Base-by-base conservation (phyloP, 2,797 vertebrate genomes). In the Sebastolobus altivelis region DNA sequence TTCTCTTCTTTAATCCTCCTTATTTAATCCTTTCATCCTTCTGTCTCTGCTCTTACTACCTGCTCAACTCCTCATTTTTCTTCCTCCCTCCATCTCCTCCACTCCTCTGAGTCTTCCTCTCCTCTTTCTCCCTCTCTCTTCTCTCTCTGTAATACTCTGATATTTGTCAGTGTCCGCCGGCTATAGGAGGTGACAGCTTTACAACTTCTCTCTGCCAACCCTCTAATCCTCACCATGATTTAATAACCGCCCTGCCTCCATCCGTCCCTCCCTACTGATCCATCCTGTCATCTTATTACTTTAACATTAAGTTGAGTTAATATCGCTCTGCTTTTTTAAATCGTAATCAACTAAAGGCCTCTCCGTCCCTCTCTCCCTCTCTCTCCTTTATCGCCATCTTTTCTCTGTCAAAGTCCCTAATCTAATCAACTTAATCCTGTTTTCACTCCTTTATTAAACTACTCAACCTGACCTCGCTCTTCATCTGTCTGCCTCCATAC, bases 211-310 rank as follows among this genome's bases (percentile, higher is more conserved):
- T 71, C 74, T 65, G 65, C 56, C 65, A 85, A 13, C 5, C 8
- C 49, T 77, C 10, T 85, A 72, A 90, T 88, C 90, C 83, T 59
- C 68, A 1, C 20, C 1, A 0, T 79, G 88, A 93, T 84, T 89
- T 84, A 90, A 61, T 22, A 22, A 12, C 66, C 33, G 22, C 7
- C 61, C 56, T 46, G 65, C 71, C 43, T 60, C 77, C 25, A 14
- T 31, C 43, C 20, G 1, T 54, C 59, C 33, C 55, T 60, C 78
- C 43, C 9, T 27, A 1, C n/a, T 49, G 27, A 82, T 79, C 76
- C 80, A 49, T 54, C 43, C 63, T 29, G 58, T 79, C 60, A 1
- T 67, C 72, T 61, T 16, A 56, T 62, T 29, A 12, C 68, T 71
- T 76, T 6, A 52, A 40, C 68, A 60, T 70, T 54, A 71, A 79